Percentiles rank a stretch among this genome's conserved stretches.
These are phyloP conservation scores for Chrysemys picta DNA, from an alignment of 2,113 vertebrate species.

Conservation along the genomic window DNA sequence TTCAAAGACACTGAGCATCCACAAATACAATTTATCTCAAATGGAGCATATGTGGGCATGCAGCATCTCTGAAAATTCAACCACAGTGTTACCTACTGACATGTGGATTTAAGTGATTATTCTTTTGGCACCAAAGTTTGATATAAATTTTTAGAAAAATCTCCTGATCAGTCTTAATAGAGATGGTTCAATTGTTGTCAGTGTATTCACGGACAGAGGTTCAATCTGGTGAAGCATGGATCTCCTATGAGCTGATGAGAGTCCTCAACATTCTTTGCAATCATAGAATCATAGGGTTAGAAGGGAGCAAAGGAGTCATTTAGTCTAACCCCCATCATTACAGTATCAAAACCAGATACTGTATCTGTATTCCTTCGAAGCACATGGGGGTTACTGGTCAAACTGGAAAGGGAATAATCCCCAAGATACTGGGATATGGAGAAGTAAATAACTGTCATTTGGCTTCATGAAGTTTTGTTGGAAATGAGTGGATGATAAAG, in stretches of 20 bases:
- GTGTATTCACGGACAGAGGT: not conserved
- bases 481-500: not conserved
- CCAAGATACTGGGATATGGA: not conserved
- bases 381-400: not conserved
- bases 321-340: not conserved
- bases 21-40: not conserved
- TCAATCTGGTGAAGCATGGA: not conserved
- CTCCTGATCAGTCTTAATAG: not conserved
- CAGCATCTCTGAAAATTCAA: not conserved
- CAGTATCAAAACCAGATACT: not conserved
- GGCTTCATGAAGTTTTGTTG: not conserved
- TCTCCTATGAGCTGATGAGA: not conserved
- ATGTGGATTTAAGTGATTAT: not conserved
- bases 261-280: not conserved
- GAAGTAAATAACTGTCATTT: accelerated
- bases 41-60: not conserved
- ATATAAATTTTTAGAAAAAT: not conserved
- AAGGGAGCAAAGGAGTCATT: not conserved
- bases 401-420: not conserved
- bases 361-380: not conserved
- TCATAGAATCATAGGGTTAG: not conserved
- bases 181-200: not conserved
- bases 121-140: not conserved
- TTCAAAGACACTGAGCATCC: not conserved
- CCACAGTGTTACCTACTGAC: too few species aligned